Conservation (phyloP, 2,888 invertebrate species). For the Drepanosiphum platanoidis region DNA sequence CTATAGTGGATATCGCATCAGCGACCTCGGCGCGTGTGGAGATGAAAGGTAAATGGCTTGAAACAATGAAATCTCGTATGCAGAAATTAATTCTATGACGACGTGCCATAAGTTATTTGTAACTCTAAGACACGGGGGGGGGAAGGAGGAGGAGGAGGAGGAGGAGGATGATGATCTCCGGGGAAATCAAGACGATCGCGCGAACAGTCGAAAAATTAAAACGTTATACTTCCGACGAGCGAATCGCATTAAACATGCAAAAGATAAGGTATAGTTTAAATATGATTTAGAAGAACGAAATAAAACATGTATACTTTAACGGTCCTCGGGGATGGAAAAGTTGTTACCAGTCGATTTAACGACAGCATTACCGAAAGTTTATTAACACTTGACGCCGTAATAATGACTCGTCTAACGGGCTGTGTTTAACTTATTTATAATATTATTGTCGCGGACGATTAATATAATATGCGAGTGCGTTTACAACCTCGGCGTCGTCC, state of each 20-base stretch:
- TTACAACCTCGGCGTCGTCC: neutral
- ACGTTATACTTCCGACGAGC: neutral
- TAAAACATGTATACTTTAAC: neutral
- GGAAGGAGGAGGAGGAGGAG: neutral
- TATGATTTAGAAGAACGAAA: neutral
- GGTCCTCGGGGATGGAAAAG: neutral
- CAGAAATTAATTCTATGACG: neutral
- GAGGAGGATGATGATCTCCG: neutral
- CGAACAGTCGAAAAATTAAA: conserved; percentile 19
- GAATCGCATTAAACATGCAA: conserved; percentile 11
- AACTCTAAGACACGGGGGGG: neutral
- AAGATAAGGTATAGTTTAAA: neutral
- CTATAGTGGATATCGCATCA: no score
- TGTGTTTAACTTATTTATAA: neutral
- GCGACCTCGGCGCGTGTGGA: neutral
- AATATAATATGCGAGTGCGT: neutral
- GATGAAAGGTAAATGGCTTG: neutral
- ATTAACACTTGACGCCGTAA: neutral
- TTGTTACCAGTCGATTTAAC: conserved; percentile 1
- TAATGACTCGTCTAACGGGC: neutral
- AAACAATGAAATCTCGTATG: neutral
- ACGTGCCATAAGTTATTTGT: neutral
- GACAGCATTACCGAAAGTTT: neutral
- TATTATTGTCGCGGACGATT: neutral
- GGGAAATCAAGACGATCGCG: conserved; percentile 20